Evolutionary conservation across 2,797 vertebrate species (phyloP).

Genomic region (Ctenopoma multispine): DNA sequence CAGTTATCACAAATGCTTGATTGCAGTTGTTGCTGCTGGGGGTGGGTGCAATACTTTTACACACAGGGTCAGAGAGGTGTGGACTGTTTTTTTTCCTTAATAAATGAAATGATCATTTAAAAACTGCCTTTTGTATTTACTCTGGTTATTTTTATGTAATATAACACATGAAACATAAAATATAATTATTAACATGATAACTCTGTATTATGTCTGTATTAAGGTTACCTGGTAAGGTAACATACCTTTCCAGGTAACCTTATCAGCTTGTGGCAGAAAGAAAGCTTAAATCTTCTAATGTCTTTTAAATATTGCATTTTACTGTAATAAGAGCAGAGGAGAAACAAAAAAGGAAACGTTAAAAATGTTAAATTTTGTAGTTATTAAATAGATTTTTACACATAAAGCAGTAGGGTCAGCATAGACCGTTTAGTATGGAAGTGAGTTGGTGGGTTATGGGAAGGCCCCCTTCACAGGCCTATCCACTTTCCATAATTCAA

Average conservation of each 20-base stretch:
- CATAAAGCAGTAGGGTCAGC: neutral
- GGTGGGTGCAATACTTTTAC: too few relatives aligned
- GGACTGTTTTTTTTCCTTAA: too few relatives aligned
- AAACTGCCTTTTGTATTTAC: too few relatives aligned
- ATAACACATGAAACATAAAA: neutral
- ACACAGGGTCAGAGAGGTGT: too few relatives aligned
- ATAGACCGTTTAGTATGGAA: neutral
- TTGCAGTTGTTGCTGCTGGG: too few relatives aligned
- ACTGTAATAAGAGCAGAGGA: neutral
- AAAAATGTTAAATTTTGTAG: neutral
- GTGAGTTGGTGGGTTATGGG: slow-evolving; percentile 30
- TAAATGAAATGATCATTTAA: too few relatives aligned
- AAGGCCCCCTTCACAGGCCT: slow-evolving; percentile 20
- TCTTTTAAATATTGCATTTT: neutral
- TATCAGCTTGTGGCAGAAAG: neutral
- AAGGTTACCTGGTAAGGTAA: too few relatives aligned
- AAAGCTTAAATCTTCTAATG: neutral
- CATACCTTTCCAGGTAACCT: too few relatives aligned
- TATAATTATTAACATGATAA: neutral
- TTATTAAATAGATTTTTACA: neutral
- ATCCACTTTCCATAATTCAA: slow-evolving; percentile 60
- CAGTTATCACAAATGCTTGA: too few relatives aligned
- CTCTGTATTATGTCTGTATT: neutral
- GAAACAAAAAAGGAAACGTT: neutral
- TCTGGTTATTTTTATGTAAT: too few relatives aligned